Evolutionary conservation across 2,113 vertebrate genomes (phyloP).

Genomic region (Callionymus lyra): DNA sequence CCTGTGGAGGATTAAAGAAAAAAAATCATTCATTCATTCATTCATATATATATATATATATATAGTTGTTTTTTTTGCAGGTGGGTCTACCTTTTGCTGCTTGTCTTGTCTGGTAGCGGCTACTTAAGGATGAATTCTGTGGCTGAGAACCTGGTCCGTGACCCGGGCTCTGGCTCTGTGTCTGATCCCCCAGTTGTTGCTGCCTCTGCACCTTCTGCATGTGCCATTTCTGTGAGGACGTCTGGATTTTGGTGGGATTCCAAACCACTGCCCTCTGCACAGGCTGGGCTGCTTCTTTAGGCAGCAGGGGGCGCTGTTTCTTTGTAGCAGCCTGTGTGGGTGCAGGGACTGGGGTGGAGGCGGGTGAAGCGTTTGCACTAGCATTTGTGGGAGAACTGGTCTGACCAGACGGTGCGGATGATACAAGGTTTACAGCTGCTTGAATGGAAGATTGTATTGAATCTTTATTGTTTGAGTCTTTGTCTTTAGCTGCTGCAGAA

Average conservation of each 20-base stretch:
- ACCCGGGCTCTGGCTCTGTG: conserved; percentile 40
- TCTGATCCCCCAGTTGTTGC: conserved; percentile 68
- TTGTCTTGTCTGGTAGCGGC: conserved; percentile 93
- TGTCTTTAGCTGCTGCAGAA: conserved; percentile 56
- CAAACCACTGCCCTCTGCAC: conserved; percentile 85
- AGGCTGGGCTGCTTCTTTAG: conserved; percentile 83
- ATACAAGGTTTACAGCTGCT: conserved; percentile 52
- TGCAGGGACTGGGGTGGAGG: conserved; percentile 57
- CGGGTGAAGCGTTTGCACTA: conserved; percentile 54
- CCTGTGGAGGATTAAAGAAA: conserved; percentile 58
- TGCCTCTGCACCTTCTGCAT: conserved; percentile 91
- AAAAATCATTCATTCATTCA: neutral
- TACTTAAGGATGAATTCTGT: conserved; percentile 77
- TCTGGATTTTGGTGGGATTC: conserved; percentile 91
- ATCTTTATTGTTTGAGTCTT: conserved; percentile 66
- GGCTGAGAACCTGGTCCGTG: conserved; percentile 48
- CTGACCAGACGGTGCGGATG: conserved; percentile 51
- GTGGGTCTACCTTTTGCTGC: conserved; percentile 81
- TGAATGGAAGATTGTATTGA: conserved; percentile 67
- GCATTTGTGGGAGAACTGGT: conserved; percentile 56
- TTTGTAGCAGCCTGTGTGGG: conserved; percentile 70
- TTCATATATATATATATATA: no score
- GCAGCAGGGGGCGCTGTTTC: conserved; percentile 94
- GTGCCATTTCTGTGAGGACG: conserved; percentile 94
- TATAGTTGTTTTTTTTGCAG: neutral